Evolutionary conservation across 2,113 vertebrate genomes (phyloP).

Genomic region (Chionomys nivalis): DNA sequence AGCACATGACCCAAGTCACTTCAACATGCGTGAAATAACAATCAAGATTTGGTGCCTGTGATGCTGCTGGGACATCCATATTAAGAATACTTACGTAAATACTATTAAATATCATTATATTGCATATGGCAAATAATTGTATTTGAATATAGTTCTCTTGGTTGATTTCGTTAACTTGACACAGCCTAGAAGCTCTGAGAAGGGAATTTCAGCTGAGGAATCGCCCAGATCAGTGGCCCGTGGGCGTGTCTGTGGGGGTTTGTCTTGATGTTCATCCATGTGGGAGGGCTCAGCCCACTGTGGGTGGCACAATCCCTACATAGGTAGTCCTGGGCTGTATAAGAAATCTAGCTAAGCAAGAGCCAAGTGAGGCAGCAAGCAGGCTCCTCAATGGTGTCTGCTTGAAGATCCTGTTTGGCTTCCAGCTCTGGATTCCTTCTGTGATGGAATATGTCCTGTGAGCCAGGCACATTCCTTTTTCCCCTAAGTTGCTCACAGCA

Average conservation of each 20-base stretch:
- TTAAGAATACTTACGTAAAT: background rate
- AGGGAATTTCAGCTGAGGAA: background rate
- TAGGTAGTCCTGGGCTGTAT: background rate
- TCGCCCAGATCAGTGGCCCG: background rate
- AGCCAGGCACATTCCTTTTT: background rate
- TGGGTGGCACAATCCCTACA: background rate
- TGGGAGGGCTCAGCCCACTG: background rate
- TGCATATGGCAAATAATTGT: constrained; percentile 4
- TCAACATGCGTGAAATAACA: background rate
- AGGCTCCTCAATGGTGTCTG: background rate
- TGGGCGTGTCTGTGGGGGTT: background rate
- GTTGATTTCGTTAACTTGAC: background rate
- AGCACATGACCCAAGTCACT: background rate
- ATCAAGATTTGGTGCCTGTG: background rate
- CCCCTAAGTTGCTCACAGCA: background rate
- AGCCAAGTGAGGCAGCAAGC: background rate
- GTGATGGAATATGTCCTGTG: background rate
- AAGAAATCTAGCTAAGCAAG: background rate
- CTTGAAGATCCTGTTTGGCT: background rate
- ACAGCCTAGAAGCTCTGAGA: background rate
- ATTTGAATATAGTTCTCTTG: background rate
- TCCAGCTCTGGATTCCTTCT: background rate
- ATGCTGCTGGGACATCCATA: background rate
- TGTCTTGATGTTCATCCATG: background rate
- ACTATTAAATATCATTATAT: background rate